Conservation (phyloP, 1,140 invertebrate genomes). For the Hyphantria cunea region DNA sequence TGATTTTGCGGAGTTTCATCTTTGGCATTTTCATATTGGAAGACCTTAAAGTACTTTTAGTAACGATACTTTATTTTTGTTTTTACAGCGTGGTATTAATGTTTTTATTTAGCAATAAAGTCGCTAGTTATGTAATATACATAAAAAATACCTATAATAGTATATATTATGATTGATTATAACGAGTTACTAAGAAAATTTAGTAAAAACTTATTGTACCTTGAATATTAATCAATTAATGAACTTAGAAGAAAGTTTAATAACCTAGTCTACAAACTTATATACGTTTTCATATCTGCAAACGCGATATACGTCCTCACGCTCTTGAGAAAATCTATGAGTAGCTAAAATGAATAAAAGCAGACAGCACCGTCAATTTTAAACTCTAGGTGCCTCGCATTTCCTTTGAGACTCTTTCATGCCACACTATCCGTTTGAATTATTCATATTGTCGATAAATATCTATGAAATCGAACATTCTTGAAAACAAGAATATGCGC, state of each 20-base stretch:
- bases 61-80: not conserved
- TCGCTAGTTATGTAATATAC: too few species aligned
- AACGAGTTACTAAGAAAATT: too few species aligned
- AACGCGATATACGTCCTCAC: not conserved
- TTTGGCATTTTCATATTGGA: not conserved
- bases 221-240: too few species aligned
- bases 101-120: too few species aligned
- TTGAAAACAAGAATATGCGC: constrained; percentile 30
- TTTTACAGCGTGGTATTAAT: not conserved
- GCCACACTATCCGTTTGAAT: constrained; percentile 46
- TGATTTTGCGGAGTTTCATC: constrained; percentile 5
- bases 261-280: too few species aligned
- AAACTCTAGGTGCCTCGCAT: constrained; percentile 47
- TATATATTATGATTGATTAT: too few species aligned
- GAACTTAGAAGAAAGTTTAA: too few species aligned
- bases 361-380: constrained; percentile 38
- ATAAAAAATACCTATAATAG: too few species aligned
- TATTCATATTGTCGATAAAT: constrained; percentile 54
- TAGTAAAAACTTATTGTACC: too few species aligned
- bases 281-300: too few species aligned
- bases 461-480: constrained; percentile 50
- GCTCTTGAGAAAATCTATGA: not conserved
- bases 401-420: constrained; percentile 54
- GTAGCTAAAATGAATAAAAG: constrained; percentile 12
- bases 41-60: not conserved